Evolutionary conservation across 2,113 vertebrate species (phyloP).

Genomic region (Barnardius zonarius): DNA sequence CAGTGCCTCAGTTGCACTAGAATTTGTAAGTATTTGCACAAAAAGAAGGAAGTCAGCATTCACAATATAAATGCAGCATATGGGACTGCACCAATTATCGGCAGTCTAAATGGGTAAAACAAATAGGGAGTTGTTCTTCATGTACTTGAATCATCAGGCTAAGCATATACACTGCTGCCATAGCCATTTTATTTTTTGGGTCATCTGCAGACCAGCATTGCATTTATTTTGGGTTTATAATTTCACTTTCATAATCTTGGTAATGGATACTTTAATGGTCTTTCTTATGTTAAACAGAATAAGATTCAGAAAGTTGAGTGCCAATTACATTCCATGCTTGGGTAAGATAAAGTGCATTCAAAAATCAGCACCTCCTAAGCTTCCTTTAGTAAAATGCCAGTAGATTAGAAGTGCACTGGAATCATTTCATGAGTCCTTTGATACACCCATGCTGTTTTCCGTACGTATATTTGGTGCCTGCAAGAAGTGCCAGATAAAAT

Average conservation of each 20-base stretch:
- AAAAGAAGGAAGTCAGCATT: background rate
- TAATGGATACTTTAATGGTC: background rate
- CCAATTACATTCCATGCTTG: background rate
- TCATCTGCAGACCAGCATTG: background rate
- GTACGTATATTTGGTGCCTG: background rate
- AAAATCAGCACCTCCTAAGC: background rate
- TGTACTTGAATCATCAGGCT: background rate
- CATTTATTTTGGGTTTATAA: background rate
- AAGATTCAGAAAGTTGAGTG: background rate
- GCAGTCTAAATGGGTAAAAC: background rate
- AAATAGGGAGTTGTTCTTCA: background rate
- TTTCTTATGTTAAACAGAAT: background rate
- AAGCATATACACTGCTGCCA: background rate
- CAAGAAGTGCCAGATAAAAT: background rate
- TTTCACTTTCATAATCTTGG: background rate
- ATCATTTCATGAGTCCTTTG: background rate
- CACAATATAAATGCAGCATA: background rate
- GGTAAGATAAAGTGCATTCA: background rate
- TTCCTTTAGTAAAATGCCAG: background rate
- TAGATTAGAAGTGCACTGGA: background rate
- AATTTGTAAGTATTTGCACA: background rate
- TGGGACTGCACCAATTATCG: background rate
- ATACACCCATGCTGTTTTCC: background rate
- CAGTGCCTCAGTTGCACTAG: background rate
- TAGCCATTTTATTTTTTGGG: background rate